Conservation (phyloP, 23 tunicate genomes). For the Styela clava region DNA sequence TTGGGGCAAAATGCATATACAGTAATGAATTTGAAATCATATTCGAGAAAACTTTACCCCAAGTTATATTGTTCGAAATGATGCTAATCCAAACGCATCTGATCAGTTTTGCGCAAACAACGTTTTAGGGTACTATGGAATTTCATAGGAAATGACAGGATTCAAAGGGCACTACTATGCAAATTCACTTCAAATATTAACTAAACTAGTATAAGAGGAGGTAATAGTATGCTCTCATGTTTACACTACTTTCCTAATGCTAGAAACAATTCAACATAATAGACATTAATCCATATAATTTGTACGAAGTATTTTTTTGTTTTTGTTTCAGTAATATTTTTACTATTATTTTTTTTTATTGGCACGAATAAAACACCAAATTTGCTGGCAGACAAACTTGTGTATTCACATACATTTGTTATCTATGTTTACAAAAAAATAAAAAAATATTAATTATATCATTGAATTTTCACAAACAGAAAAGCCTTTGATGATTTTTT, state of each 20-base stretch:
- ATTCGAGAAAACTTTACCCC: too few species aligned
- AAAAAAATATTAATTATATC: not conserved
- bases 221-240: not conserved
- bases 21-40: not conserved
- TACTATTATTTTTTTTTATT: too few species aligned
- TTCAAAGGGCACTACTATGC: too few species aligned
- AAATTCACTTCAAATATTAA: too few species aligned
- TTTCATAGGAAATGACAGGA: too few species aligned
- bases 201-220: not conserved
- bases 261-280: not conserved
- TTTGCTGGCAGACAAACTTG: not conserved
- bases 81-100: not conserved
- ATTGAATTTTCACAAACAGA: too few species aligned
- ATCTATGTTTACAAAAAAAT: not conserved
- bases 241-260: not conserved
- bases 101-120: too few species aligned
- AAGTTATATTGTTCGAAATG: not conserved
- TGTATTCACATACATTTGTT: not conserved
- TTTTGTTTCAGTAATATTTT: too few species aligned
- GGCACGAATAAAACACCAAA: not conserved
- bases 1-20: too few species aligned
- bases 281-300: not conserved
- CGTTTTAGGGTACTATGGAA: too few species aligned
- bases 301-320: too few species aligned
- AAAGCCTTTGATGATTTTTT: not conserved